phyloP scores from a whole-genome alignment of 2,888 invertebrate genomes.

The Agrochola macilenta region DNA sequence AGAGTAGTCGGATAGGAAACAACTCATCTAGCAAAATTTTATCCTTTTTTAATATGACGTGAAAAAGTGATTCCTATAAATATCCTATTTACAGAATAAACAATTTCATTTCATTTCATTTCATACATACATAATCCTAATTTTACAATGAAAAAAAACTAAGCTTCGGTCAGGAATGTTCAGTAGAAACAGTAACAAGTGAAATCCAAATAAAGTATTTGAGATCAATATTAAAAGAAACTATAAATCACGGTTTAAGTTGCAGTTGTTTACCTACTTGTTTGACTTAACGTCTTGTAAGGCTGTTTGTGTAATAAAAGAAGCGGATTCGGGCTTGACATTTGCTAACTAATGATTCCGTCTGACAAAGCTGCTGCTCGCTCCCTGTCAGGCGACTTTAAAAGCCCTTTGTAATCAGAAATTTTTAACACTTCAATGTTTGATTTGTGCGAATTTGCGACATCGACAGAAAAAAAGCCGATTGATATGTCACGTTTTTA shows the following conservation, averaged over 20 bases:
- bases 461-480: conserved; percentile 80
- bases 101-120: no score
- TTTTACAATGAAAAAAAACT: not conserved
- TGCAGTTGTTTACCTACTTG: conserved; percentile 82
- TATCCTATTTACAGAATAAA: no score
- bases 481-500: conserved; percentile 90
- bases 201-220: conserved; percentile 74
- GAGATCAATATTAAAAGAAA: conserved; percentile 43
- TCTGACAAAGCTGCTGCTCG: conserved; percentile 80
- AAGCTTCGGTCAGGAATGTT: conserved; percentile 11
- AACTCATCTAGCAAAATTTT: no score
- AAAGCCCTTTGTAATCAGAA: conserved; percentile 84
- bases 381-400: conserved; percentile 82
- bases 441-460: conserved; percentile 89
- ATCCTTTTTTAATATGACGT: no score
- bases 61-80: no score
- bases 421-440: conserved; percentile 90
- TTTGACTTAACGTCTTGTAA: conserved; percentile 84
- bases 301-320: conserved; percentile 79
- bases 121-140: not conserved
- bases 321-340: conserved; percentile 82
- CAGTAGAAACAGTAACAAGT: conserved; percentile 65
- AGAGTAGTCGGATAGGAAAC: no score
- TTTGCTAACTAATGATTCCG: conserved; percentile 87
- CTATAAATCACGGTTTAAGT: conserved; percentile 81